Conservation (phyloP, 2,797 vertebrate genomes). For the Brachymystax lenok region DNA sequence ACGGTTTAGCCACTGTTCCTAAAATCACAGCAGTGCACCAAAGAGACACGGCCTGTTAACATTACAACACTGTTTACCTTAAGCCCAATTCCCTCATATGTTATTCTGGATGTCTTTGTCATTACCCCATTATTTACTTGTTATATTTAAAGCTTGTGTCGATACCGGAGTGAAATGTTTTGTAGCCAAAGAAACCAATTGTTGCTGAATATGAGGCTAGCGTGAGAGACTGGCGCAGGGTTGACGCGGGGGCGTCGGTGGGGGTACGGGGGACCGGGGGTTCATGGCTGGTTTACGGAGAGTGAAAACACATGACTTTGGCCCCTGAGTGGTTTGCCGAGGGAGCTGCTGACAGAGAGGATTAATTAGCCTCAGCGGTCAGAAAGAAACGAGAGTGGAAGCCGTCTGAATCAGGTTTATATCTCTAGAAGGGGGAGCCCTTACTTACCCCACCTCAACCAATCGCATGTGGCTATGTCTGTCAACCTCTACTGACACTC, state of each 20-base stretch:
- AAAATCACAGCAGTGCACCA: constrained; percentile 21
- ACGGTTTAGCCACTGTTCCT: constrained; percentile 28
- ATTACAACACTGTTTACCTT: constrained; percentile 40
- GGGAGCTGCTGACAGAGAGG: constrained; percentile 41
- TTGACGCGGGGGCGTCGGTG: constrained; percentile 1
- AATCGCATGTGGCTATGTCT: constrained; percentile 16
- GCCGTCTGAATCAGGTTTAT: constrained; percentile 13
- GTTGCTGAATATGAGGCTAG: constrained; percentile 36
- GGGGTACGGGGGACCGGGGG: constrained; percentile 4
- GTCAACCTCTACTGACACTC: constrained; percentile 32
- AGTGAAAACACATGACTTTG: constrained; percentile 34
- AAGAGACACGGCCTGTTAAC: constrained; percentile 28
- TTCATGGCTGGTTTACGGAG: constrained; percentile 11
- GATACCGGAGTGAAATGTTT: constrained; percentile 34
- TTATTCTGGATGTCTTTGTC: constrained; percentile 33
- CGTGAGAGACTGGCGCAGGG: constrained; percentile 3
- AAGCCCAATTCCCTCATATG: constrained; percentile 2
- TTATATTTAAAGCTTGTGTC: constrained; percentile 44
- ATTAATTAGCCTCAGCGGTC: constrained; percentile 27
- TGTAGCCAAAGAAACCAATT: constrained; percentile 37
- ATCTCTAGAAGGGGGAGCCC: constrained; percentile 22
- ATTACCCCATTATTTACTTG: constrained; percentile 39
- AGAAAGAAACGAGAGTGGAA: constrained; percentile 32
- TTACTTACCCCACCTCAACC: constrained; percentile 3
- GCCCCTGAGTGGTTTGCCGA: constrained; percentile 18